Percentiles rank a stretch among this genome's conserved stretches.
These are phyloP conservation scores for Euura lappo DNA, from an alignment of 1,140 invertebrate species.

Conservation along the genomic window DNA sequence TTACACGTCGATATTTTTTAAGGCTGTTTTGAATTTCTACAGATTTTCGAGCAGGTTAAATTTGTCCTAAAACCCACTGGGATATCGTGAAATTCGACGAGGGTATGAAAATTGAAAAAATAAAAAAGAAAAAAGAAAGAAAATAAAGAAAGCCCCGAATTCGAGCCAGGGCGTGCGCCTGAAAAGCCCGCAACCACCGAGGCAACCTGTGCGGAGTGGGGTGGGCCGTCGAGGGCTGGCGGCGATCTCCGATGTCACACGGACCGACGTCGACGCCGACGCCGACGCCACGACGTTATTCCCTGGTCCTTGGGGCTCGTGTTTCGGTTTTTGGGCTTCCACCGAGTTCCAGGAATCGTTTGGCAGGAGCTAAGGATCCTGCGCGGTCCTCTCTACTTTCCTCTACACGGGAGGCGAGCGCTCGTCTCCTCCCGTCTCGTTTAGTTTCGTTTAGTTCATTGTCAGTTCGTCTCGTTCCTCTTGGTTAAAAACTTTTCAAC, in stretches of 20 bases:
- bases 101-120: constrained; percentile 16
- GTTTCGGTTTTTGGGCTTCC: constrained; percentile 44
- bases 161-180: constrained; percentile 22
- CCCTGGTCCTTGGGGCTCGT: constrained; percentile 25
- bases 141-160: too few relatives aligned
- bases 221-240: constrained; percentile 31
- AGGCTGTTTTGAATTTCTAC: too few relatives aligned
- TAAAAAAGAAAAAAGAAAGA: constrained; percentile 9
- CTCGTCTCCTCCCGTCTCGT: neutral
- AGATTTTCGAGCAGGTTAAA: too few relatives aligned
- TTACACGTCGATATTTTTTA: too few relatives aligned
- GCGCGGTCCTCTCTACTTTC: neutral
- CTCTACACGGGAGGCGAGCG: neutral
- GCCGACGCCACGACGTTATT: neutral
- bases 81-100: constrained; percentile 31
- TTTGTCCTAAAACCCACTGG: too few relatives aligned
- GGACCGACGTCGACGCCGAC: constrained; percentile 25
- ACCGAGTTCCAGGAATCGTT: constrained; percentile 2
- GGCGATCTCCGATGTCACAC: constrained; percentile 45
- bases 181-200: neutral
- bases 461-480: constrained; percentile 22
- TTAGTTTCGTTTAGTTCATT: neutral
- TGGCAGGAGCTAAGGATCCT: constrained; percentile 16
- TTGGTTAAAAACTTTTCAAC: constrained; percentile 16
- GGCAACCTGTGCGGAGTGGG: neutral